These are phyloP conservation scores for Diacarnus erythraeanus DNA, from an alignment of 37 sponge, comb jelly and placozoan genomes.

Conservation along the genomic window DNA sequence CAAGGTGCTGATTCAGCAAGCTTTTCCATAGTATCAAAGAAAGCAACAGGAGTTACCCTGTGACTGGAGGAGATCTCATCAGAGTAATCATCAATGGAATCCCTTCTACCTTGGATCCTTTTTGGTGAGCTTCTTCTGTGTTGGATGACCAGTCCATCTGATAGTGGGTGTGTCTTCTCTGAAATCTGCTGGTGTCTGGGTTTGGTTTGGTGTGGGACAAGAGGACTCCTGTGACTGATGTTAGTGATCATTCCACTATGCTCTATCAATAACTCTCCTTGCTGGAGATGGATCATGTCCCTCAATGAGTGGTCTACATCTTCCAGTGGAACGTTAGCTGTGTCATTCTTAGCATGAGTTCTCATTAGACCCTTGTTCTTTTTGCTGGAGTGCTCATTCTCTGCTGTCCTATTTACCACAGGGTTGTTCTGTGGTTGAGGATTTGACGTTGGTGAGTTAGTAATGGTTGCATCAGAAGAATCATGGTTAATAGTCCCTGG, in stretches of 20 bases:
- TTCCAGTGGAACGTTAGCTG: too few relatives aligned
- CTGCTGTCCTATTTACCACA: too few relatives aligned
- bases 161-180: neutral
- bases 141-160: neutral
- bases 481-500: too few relatives aligned
- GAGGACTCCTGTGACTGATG: neutral
- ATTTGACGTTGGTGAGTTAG: too few relatives aligned
- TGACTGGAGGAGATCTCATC: slow-evolving; percentile 3
- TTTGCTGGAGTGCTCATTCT: too few relatives aligned
- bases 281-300: neutral
- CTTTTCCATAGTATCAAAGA: slow-evolving; percentile 37
- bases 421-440: too few relatives aligned
- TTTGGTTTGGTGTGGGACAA: neutral
- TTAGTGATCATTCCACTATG: slow-evolving; percentile 6
- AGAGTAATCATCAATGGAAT: neutral
- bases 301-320: neutral
- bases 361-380: too few relatives aligned
- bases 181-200: neutral
- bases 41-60: slow-evolving; percentile 28
- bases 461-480: too few relatives aligned
- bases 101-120: neutral
- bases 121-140: neutral
- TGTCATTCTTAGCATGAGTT: too few relatives aligned
- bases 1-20: neutral
- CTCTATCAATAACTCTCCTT: neutral